Conservation (phyloP, 2,888 invertebrate genomes). For the Andricus curvator region DNA sequence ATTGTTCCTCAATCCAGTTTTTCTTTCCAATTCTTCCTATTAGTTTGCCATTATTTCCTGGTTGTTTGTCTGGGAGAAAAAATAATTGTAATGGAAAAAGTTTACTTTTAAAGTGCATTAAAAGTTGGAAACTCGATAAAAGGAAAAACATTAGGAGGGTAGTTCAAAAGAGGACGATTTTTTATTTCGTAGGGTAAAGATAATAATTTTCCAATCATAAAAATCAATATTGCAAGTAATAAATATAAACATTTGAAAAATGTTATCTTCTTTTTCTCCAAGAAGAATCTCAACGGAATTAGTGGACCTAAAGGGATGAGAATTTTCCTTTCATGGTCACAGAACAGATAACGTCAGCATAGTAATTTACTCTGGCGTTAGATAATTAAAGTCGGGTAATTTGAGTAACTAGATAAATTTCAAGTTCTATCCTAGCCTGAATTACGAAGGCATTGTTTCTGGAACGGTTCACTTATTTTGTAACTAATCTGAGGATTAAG, state of each 20-base stretch:
- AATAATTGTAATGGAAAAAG: not conserved
- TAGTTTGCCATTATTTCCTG: not conserved
- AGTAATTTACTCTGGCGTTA: conserved; percentile 25
- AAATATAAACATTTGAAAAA: not conserved
- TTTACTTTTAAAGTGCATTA: not conserved
- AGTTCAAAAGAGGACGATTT: no score
- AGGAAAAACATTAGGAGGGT: no score
- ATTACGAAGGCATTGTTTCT: conserved; percentile 21
- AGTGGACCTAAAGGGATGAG: not conserved
- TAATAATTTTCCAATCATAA: no score
- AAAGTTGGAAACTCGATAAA: no score
- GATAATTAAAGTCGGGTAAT: conserved; percentile 26
- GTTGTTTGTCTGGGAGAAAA: not conserved
- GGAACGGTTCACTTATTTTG: not conserved
- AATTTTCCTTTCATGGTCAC: conserved; percentile 17
- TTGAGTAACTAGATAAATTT: conserved; percentile 34
- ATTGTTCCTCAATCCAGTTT: not conserved
- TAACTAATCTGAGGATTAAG: not conserved
- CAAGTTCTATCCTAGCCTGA: conserved; percentile 15
- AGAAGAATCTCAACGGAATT: not conserved
- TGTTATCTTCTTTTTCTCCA: not conserved
- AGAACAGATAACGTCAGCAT: conserved; percentile 15
- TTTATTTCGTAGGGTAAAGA: no score
- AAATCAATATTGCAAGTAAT: not conserved
- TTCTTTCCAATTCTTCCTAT: not conserved